phyloP scores from a whole-genome alignment of 2,113 vertebrate genomes.

The Chaetodon auriga region DNA sequence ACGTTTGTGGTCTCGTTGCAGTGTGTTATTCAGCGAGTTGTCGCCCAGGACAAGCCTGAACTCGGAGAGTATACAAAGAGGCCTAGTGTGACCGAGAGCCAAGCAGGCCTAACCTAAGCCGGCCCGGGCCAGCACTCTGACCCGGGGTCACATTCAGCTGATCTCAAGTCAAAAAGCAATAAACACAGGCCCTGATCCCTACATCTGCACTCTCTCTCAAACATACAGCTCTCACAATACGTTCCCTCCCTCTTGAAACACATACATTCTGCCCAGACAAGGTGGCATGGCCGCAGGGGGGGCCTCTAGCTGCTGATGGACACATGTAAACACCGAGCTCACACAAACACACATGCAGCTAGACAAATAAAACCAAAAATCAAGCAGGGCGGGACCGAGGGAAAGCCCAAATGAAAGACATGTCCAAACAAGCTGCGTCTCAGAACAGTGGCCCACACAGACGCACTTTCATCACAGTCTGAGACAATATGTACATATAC shows the following conservation, averaged over 20 bases:
- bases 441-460: conserved; percentile 35
- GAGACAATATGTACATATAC: conserved; percentile 29
- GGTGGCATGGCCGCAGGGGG: conserved; percentile 16
- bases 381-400: conserved; percentile 41
- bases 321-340: conserved; percentile 71
- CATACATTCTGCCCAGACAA: conserved; percentile 52
- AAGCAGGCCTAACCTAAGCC: conserved; percentile 49
- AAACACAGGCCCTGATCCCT: conserved; percentile 72
- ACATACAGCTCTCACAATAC: conserved; percentile 59
- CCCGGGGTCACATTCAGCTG: conserved; percentile 67
- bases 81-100: conserved; percentile 61
- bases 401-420: conserved; percentile 73
- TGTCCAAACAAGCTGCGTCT: conserved; percentile 70
- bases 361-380: conserved; percentile 65
- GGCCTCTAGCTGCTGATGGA: conserved; percentile 74
- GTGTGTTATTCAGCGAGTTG: conserved; percentile 34
- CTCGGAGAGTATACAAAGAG: conserved; percentile 64
- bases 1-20: conserved; percentile 43
- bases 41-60: conserved; percentile 45
- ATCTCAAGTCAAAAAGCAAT: conserved; percentile 67
- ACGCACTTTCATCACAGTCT: conserved; percentile 46
- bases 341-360: conserved; percentile 68
- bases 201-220: conserved; percentile 53
- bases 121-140: conserved; percentile 64
- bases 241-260: conserved; percentile 53